Conservation (phyloP, 2,113 vertebrate species). For the Petroica traversi region DNA sequence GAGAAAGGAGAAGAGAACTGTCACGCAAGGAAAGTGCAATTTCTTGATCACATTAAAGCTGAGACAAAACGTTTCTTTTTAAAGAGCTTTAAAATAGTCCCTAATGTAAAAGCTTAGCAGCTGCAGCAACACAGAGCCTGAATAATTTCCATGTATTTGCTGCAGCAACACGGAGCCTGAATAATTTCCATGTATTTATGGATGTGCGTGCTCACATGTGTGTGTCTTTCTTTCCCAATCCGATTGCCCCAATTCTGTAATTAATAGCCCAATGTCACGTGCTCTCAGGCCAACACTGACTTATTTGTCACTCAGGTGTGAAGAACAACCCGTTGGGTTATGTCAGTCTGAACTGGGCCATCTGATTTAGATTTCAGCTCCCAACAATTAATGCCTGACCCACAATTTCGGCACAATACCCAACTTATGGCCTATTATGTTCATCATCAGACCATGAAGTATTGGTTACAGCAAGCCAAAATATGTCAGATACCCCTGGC, state of each 20-base stretch:
- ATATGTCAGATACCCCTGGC: background rate
- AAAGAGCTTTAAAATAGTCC: constrained; percentile 37
- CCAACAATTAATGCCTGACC: constrained; percentile 24
- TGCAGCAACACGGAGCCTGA: background rate
- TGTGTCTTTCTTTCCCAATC: background rate
- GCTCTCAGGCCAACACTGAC: background rate
- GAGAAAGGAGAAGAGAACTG: background rate
- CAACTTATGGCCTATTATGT: background rate
- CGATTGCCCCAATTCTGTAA: accelerated
- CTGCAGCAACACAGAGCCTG: constrained; percentile 44
- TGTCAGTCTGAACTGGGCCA: background rate
- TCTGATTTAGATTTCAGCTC: constrained; percentile 40
- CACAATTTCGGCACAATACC: background rate
- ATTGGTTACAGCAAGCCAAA: constrained; percentile 38
- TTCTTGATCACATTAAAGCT: background rate
- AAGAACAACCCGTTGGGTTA: background rate
- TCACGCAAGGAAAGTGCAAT: background rate
- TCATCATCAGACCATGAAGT: constrained; percentile 60
- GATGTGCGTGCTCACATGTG: background rate
- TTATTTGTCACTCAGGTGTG: constrained; percentile 22
- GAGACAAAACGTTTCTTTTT: constrained; percentile 13
- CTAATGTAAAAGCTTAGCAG: constrained; percentile 43
- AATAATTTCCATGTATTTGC: constrained; percentile 32
- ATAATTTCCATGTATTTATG: constrained; percentile 18
- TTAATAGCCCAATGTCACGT: background rate